A percentile compares a stretch with the other conserved stretches of the same genome.
These are phyloP conservation scores for Cavia aperea DNA, from an alignment of 2,113 vertebrate species.

Conservation along the genomic window DNA sequence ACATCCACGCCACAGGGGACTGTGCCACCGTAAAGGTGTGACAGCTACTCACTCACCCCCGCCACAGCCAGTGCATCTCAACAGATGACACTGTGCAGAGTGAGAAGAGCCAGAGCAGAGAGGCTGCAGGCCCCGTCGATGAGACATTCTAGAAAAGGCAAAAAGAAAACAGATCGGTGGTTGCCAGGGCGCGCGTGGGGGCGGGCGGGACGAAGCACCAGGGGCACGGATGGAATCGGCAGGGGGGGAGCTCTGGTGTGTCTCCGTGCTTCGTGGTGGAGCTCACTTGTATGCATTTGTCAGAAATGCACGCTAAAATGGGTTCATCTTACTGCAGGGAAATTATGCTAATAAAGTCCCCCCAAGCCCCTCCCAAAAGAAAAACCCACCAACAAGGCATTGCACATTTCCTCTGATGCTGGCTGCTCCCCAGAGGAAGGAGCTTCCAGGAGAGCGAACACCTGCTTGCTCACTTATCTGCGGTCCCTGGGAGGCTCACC, in stretches of 20 bases:
- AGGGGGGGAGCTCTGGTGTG: fast-evolving
- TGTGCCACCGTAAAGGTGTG: background rate
- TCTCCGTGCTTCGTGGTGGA: background rate
- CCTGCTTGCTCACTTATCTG: conserved; percentile 15
- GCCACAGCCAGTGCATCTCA: background rate
- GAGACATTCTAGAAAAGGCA: background rate
- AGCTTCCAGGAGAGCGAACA: conserved; percentile 14
- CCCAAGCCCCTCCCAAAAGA: background rate
- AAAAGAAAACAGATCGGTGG: background rate
- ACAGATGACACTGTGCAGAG: background rate
- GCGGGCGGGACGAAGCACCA: fast-evolving
- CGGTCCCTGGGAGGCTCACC: background rate
- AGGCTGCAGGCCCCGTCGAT: background rate
- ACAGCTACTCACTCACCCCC: background rate
- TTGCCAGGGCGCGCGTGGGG: background rate
- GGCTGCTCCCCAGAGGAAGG: background rate
- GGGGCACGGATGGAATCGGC: background rate
- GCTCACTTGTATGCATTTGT: background rate
- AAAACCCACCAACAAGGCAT: background rate
- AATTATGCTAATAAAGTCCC: background rate
- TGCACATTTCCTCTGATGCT: background rate
- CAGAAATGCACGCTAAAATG: background rate
- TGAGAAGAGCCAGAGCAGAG: background rate
- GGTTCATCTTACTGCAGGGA: background rate
- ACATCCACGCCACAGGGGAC: background rate